Evolutionary conservation across 2,888 invertebrate species (phyloP), one percentile per base, ranked within the genome.

Genomic region (Drosophila mettleri): DNA sequence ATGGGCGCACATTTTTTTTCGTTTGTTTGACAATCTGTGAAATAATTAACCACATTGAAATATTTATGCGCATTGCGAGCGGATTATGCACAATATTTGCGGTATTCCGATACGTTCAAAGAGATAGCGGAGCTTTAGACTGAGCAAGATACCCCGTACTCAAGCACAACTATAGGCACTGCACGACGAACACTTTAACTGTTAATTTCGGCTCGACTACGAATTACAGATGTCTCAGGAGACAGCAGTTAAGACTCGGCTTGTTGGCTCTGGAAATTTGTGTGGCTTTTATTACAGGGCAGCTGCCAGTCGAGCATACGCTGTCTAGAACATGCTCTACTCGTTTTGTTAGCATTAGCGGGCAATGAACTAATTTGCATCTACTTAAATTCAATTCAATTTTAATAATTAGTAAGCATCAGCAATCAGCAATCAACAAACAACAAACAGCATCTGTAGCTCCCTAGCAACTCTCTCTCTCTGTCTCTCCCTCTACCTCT

Each of bases 281-380:
- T 27, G 16, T 1, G 8, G 1, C 14, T 24, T 1, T 5, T 3
- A 3, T 22, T 33, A 10, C 18, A 51, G 54, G 43, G 54, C 33
- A 54, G 3, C 24, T 5, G 24, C 5, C 4, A 43, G 43, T 54
- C 46, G 51, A 5, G 33, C 34, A 24, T 8, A 6, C 12, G 9
- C 20, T 45, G 14, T 33, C 14, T 43, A 55, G 29, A 45, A 18
- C 16, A 33, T 27, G 43, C 29, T 33, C 29, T 45, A 41, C 34
- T 43, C 43, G 33, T 45, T 45, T 14, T 22, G 16, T 38, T 38
- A 24, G 59, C 45, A 45, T 59, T 33, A 39, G 70, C 70, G 69
- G 80, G 66, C 70, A 80, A 80, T 74, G 72, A 86, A 86, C 84
- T 74, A 65, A 76, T 83, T 84, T 76, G 84, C 76, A 83, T 83